Evolutionary conservation across 2,113 vertebrate genomes (phyloP), one percentile per base, ranked within the genome.

Genomic region (Nicator chloris): DNA sequence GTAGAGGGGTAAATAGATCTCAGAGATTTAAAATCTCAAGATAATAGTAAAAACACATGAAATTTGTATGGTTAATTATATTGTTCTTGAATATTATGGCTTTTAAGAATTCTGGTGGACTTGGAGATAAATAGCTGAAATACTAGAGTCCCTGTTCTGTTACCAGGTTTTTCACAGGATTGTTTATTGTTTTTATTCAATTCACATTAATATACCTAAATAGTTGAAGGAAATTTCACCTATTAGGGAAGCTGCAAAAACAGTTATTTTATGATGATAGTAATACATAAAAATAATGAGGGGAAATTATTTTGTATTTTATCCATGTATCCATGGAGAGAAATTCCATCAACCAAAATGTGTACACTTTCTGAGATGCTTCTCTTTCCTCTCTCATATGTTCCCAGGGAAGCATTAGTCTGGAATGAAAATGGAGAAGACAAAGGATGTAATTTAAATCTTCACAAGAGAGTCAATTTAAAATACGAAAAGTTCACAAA

Each of bases 401-500:
- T 80, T 94, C 69, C 49, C 68, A 69, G 69, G 73, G 70, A 94
- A 94, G 51, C 64, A 91, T 82, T 91, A 86, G n/a, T 20, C 59
- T 86, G 12, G 70, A 86, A 81, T 82, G 59, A 93, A 95, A 93
- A 95, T 76, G 50, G 47, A 79, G 37, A 93, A 79, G 30, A 84
- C 65, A 80, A 95, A 90, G 69, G 16, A 77, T 90, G 81, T 45
- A 93, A 95, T 94, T 95, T 96, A 92, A 86, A 49, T 92, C 76
- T 92, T 93, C 59, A 93, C 35, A 61, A 88, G 37, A 78, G 39
- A 95, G 40, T 94, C 78, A 87, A 95, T 96, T 92, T 96, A 91
- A 90, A 97, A 92, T 82, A 86, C 2, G 1, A 65, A 84, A 96
- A 82, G 65, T 95, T 92, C 85, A 91, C 68, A 92, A 97, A 97